Conservation (phyloP, 2,888 invertebrate species). For the Oligia fasciuncula region DNA sequence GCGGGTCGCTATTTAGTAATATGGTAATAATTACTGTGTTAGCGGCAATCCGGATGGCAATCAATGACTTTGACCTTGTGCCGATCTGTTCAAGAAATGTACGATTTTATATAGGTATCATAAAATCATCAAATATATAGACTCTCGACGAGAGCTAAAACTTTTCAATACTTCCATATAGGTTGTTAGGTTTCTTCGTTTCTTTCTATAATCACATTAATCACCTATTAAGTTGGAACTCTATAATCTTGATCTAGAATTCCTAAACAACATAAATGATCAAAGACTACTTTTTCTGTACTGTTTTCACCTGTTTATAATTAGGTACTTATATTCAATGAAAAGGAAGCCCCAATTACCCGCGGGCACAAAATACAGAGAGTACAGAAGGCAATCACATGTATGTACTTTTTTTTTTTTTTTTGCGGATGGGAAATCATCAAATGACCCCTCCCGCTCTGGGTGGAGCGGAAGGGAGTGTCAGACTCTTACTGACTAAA, state of each 20-base stretch:
- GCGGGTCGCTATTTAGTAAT: not conserved
- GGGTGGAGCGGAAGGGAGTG: too few relatives aligned
- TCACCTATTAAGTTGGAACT: not conserved
- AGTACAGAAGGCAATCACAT: too few relatives aligned
- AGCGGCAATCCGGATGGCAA: not conserved
- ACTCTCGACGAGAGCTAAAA: not conserved
- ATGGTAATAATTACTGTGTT: not conserved
- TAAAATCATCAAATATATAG: not conserved
- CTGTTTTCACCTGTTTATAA: not conserved
- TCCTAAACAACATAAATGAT: not conserved
- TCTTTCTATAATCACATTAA: not conserved
- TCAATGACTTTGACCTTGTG: not conserved
- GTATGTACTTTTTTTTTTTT: too few relatives aligned
- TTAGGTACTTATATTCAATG: slow-evolving; percentile 14
- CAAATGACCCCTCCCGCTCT: too few relatives aligned
- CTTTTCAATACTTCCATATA: not conserved
- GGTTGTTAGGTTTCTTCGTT: not conserved
- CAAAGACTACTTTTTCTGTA: not conserved
- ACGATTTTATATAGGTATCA: not conserved
- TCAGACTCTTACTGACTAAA: too few relatives aligned
- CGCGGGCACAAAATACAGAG: too few relatives aligned
- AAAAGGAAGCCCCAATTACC: not conserved
- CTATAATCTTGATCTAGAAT: not conserved
- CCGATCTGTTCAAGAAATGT: not conserved
- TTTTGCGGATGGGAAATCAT: too few relatives aligned